Conservation (phyloP, 2,797 vertebrate species). For the Leuciscus waleckii region DNA sequence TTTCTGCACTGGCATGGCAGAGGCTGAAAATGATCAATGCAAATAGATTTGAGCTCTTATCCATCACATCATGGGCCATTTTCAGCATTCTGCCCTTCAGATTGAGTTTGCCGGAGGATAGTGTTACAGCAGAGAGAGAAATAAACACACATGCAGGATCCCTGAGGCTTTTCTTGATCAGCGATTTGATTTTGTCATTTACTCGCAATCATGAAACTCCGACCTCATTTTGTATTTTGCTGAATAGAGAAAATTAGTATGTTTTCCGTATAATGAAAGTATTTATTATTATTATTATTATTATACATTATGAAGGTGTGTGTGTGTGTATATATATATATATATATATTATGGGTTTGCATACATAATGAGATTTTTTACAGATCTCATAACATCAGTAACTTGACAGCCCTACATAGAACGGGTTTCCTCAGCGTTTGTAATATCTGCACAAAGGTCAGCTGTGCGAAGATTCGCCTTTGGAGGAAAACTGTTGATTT, state of each 20-base stretch:
- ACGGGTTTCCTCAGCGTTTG: too few relatives aligned
- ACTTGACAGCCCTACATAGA: too few relatives aligned
- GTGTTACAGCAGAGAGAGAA: conserved; percentile 40
- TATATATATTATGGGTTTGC: too few relatives aligned
- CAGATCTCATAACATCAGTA: too few relatives aligned
- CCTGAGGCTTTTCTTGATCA: neutral
- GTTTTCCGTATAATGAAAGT: neutral
- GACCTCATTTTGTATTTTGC: neutral
- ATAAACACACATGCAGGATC: conserved; percentile 1
- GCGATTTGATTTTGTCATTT: neutral
- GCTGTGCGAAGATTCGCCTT: too few relatives aligned
- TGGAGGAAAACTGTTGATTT: too few relatives aligned
- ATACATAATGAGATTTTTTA: too few relatives aligned
- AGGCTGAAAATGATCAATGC: conserved; percentile 60
- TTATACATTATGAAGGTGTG: too few relatives aligned
- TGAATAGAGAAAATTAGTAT: neutral
- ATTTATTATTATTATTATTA: too few relatives aligned
- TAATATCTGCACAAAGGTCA: too few relatives aligned
- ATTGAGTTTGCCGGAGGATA: conserved; percentile 48
- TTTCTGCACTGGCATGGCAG: neutral
- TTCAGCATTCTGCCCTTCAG: conserved; percentile 50
- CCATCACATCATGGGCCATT: conserved; percentile 52
- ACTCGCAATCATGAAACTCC: neutral
- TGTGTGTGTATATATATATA: too few relatives aligned
- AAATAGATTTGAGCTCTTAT: conserved; percentile 56